Conservation (phyloP, 2,888 invertebrate genomes). For the Automeris io region DNA sequence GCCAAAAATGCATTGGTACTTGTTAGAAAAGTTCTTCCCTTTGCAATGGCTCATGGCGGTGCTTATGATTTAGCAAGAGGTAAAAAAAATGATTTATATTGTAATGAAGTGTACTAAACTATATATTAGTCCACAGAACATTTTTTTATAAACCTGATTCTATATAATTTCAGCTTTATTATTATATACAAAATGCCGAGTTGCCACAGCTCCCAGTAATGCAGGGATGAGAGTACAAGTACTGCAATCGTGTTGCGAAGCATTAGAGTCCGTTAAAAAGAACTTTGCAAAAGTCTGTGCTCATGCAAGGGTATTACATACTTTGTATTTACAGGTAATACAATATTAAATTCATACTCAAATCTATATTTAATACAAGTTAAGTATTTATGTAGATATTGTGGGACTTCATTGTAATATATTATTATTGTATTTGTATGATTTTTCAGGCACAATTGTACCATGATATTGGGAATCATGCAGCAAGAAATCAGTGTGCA, state of each 20-base stretch:
- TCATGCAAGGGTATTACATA: constrained; percentile 84
- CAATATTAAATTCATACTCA: too few relatives aligned
- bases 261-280: constrained; percentile 80
- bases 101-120: neutral
- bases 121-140: neutral
- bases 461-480: constrained; percentile 82
- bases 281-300: constrained; percentile 87
- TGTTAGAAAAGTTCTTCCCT: constrained; percentile 82
- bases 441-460: constrained; percentile 84
- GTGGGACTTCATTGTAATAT: too few relatives aligned
- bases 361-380: too few relatives aligned
- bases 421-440: constrained; percentile 11
- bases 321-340: constrained; percentile 81
- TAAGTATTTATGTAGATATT: too few relatives aligned
- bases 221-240: constrained; percentile 68
- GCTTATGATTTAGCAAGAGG: constrained; percentile 87
- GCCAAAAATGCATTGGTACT: constrained; percentile 85
- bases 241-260: constrained; percentile 76
- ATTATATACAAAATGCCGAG: constrained; percentile 86
- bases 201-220: constrained; percentile 78
- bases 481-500: constrained; percentile 88
- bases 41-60: constrained; percentile 88
- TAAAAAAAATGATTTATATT: constrained; percentile 19
- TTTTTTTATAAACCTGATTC: too few relatives aligned
- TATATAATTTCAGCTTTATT: constrained; percentile 68